Evolutionary conservation across 2,797 vertebrate species (phyloP), one percentile per base, ranked within the genome.

Genomic region (Eulemur coronatus): DNA sequence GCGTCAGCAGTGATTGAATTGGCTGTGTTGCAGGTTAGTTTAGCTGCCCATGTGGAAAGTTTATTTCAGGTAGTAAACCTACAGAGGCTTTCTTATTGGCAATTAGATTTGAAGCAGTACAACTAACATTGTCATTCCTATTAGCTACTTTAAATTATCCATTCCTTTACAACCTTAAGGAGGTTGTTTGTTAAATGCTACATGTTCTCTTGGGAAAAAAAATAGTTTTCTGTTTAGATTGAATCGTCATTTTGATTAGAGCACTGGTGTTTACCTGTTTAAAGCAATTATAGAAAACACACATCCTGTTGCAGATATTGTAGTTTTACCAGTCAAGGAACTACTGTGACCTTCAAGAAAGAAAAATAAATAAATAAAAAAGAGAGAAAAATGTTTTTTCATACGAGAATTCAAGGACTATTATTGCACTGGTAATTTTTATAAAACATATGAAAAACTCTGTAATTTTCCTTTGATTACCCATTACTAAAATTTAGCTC

Each of bases 271-370:
- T 97, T 94, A 95, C 91, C 93, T 97, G 89, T 96, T 98, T 98
- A 96, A 97, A 96, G 95, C 94, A 96, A 97, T 97, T 97, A 96
- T 18, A 95, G 91, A 94, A 97, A 97, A 97, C 96, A 97, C 50
- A 92, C 33, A 89, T 80, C 78, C 17, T 95, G 43, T 86, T 95
- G 65, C 80, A 95, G 78, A 91, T 94, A 89, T 30, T 95, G 72
- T 85, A 88, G 89, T 93, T 55, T 91, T 97, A 86, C 84, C 73
- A 89, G 48, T 93, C 48, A 79, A 65, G 59, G 50, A 97, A 95
- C 61, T 86, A 95, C 67, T 85, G 9, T 97, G 97, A 98, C 97
- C 95, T 97, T 98, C 95, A 98, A 84, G 65, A 95, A 73, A 15
- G 20, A 76, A 96, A 92, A 92, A 89, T 59, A 82, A 17, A 17